These are phyloP conservation scores for Acanthiza pusilla DNA, from an alignment of 2,797 vertebrate species.

Conservation along the genomic window DNA sequence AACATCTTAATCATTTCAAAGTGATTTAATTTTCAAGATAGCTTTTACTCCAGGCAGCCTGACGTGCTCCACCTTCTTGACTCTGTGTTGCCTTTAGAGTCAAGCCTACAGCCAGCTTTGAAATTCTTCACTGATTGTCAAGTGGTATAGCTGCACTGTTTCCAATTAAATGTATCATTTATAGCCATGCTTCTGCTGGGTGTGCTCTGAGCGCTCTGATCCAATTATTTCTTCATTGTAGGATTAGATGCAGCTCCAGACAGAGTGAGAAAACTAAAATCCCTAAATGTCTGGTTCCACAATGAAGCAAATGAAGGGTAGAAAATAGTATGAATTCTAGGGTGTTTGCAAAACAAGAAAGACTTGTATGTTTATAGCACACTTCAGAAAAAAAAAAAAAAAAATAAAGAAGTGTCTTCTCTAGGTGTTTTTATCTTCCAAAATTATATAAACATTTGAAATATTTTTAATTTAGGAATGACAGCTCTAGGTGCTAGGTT, in stretches of 20 bases:
- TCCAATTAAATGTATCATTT: not conserved
- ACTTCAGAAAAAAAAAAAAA: not conserved
- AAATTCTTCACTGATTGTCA: not conserved
- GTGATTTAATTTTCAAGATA: not conserved
- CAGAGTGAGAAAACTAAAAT: not conserved
- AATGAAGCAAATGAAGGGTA: not conserved
- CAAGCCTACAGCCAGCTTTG: not conserved
- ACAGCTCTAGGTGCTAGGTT: not conserved
- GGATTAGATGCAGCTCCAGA: conserved; percentile 2
- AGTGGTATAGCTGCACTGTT: not conserved
- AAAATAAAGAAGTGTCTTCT: not conserved
- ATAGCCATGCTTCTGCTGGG: not conserved
- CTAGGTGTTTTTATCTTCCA: not conserved
- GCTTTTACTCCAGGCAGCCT: not conserved
- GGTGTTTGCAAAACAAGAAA: not conserved
- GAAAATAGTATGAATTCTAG: not conserved
- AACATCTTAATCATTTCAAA: not conserved
- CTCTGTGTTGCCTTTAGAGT: not conserved
- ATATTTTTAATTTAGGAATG: not conserved
- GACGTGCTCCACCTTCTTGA: not conserved
- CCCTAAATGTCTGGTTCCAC: not conserved
- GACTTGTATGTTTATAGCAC: not conserved
- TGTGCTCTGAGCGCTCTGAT: not conserved
- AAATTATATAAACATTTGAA: not conserved
- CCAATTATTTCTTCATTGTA: conserved; percentile 1